These are phyloP conservation scores for Ptychochromis oligacanthus DNA, from an alignment of 2,113 vertebrate species.

Conservation along the genomic window DNA sequence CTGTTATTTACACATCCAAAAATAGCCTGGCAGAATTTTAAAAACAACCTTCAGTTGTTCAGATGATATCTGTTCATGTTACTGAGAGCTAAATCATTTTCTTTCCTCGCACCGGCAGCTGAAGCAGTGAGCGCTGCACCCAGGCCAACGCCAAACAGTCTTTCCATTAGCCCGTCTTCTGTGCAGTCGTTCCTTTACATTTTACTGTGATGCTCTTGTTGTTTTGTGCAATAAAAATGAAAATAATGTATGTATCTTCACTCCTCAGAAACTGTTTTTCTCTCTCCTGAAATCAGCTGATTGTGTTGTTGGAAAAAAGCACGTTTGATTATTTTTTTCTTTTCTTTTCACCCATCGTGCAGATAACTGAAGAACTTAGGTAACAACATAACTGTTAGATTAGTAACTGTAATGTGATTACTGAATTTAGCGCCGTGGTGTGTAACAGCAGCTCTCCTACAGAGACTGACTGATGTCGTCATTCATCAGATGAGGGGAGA, in stretches of 20 bases:
- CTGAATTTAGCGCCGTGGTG: neutral
- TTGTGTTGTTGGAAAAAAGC: neutral
- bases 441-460: neutral
- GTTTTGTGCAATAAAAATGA: neutral
- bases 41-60: too few relatives aligned
- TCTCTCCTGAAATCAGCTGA: neutral
- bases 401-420: neutral
- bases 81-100: neutral
- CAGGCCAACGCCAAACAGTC: too few relatives aligned
- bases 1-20: neutral
- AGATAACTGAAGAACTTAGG: neutral
- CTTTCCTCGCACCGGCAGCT: too few relatives aligned
- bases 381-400: neutral
- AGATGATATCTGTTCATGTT: neutral
- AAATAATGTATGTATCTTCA: neutral
- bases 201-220: accelerated
- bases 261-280: neutral
- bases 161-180: too few relatives aligned
- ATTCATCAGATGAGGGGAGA: neutral
- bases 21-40: accelerated
- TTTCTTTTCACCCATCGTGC: neutral
- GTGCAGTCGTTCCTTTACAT: too few relatives aligned
- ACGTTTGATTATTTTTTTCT: neutral
- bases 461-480: neutral
- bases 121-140: too few relatives aligned